These are phyloP conservation scores for Heliocidaris tuberculata DNA, from an alignment of 35 echinoderm and acorn worm species.

Conservation along the genomic window DNA sequence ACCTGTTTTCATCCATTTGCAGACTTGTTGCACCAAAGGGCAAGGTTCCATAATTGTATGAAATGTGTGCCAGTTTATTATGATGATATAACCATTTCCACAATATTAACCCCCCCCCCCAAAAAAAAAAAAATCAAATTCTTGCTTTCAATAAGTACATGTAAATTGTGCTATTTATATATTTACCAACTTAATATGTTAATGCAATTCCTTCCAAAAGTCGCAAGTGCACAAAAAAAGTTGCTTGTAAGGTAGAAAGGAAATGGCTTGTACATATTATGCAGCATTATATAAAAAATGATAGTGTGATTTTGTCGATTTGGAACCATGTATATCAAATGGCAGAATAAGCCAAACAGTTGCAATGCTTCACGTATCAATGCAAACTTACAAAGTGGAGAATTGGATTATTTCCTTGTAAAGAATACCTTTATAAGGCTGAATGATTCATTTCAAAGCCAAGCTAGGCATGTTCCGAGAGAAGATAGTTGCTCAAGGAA, in stretches of 20 bases:
- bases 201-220: neutral
- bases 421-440: neutral
- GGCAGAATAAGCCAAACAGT: neutral
- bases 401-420: neutral
- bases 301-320: neutral
- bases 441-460: neutral
- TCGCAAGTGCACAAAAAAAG: neutral
- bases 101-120: no score
- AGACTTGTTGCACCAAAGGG: neutral
- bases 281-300: neutral
- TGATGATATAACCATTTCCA: neutral
- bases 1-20: neutral
- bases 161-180: slow-evolving; percentile 1
- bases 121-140: neutral
- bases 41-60: neutral
- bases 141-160: neutral
- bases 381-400: neutral
- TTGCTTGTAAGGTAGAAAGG: neutral
- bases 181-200: neutral
- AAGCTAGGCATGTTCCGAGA: neutral
- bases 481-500: neutral
- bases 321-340: neutral
- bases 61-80: neutral
- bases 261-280: neutral
- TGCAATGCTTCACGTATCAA: neutral